Percentiles rank a stretch among this genome's conserved stretches.
Conservation (phyloP, 2,113 vertebrate species). For the Anser cygnoides region DNA sequence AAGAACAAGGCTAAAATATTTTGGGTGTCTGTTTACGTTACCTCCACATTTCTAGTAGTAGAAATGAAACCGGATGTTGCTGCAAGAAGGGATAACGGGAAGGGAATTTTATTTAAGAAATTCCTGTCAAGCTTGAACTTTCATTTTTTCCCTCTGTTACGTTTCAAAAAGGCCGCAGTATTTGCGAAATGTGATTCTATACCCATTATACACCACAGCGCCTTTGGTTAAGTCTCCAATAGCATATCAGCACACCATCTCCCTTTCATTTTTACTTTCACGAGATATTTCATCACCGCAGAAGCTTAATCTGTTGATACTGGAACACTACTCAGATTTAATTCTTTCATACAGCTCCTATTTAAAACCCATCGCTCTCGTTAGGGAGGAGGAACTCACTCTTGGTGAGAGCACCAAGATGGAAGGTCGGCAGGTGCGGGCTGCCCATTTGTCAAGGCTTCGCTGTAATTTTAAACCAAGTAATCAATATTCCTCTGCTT, state of each 20-base stretch:
- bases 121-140: neutral
- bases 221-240: neutral
- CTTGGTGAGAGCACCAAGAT: neutral
- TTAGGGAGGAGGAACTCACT: neutral
- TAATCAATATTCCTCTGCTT: neutral
- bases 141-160: neutral
- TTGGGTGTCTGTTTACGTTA: neutral
- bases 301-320: neutral
- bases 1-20: neutral
- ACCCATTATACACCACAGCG: neutral
- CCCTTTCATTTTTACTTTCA: neutral
- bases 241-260: neutral
- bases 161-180: conserved; percentile 3
- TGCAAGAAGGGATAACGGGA: neutral
- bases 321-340: neutral
- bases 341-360: neutral
- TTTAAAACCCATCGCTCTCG: neutral
- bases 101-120: neutral
- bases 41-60: neutral
- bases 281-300: neutral
- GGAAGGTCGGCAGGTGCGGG: neutral
- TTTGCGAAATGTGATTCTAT: neutral
- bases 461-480: neutral
- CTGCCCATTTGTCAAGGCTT: neutral
- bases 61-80: neutral